A percentile compares a stretch with the other conserved stretches of the same genome.
phyloP scores from a whole-genome alignment of 2,113 vertebrate genomes.

The Eulemur rufifrons region DNA sequence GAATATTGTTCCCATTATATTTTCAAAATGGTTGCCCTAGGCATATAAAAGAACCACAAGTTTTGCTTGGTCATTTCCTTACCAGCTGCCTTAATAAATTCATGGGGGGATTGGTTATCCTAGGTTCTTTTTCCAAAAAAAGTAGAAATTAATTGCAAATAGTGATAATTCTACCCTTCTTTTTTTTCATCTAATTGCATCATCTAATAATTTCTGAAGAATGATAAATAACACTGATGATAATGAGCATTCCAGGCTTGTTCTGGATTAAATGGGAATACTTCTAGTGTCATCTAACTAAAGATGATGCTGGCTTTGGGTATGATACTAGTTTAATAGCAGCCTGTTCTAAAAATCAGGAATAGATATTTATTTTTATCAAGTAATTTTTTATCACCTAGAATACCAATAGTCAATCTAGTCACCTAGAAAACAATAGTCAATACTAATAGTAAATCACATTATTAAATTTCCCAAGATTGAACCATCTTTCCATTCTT shows the following conservation, averaged over 20 bases:
- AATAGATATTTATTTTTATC: background rate
- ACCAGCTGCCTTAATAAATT: background rate
- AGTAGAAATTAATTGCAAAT: background rate
- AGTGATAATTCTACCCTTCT: background rate
- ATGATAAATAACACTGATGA: background rate
- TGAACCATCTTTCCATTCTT: conserved; percentile 46
- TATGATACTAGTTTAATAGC: background rate
- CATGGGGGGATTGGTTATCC: background rate
- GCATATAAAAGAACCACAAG: background rate
- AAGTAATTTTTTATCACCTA: background rate
- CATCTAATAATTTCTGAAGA: background rate
- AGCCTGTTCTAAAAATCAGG: background rate
- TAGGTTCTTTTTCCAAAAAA: background rate
- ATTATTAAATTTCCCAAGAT: background rate
- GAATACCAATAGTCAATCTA: background rate
- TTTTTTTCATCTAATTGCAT: background rate
- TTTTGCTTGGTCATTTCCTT: background rate
- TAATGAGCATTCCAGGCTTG: background rate
- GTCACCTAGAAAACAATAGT: no score
- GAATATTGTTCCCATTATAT: background rate
- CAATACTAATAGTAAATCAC: background rate
- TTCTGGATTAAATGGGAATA: background rate
- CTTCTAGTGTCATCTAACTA: background rate
- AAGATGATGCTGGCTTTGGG: background rate
- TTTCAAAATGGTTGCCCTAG: background rate